phyloP scores from a whole-genome alignment of 2,797 vertebrate genomes.

The Mionectes olivaceus region DNA sequence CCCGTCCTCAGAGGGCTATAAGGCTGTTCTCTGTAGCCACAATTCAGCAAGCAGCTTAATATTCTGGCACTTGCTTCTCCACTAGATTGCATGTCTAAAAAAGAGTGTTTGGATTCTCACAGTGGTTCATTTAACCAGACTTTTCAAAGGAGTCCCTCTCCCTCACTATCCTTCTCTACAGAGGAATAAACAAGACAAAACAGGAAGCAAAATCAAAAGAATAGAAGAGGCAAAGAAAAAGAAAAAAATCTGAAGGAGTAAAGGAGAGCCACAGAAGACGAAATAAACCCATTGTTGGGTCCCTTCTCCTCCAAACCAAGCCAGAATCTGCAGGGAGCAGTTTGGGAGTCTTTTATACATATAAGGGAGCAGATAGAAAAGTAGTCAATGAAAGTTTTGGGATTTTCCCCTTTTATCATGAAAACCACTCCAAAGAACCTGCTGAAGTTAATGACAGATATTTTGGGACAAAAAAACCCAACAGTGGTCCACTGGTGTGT shows the following conservation, averaged over 20 bases:
- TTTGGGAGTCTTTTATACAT: not conserved
- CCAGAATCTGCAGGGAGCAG: not conserved
- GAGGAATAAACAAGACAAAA: constrained; percentile 35
- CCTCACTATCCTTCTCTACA: not conserved
- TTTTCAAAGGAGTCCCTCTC: constrained; percentile 38
- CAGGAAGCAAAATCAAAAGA: constrained; percentile 24
- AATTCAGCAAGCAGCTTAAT: not conserved
- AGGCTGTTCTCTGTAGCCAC: not conserved
- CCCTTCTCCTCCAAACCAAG: not conserved
- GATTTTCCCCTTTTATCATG: not conserved
- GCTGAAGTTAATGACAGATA: not conserved
- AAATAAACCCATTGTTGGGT: not conserved
- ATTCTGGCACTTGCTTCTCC: not conserved
- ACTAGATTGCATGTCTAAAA: not conserved
- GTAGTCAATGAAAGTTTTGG: not conserved
- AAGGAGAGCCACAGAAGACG: not conserved
- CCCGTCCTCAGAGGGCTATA: not conserved
- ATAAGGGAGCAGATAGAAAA: not conserved
- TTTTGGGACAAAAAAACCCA: not conserved
- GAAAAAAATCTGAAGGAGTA: not conserved
- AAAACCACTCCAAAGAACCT: not conserved
- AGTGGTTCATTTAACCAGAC: constrained; percentile 25
- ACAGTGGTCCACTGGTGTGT: not conserved
- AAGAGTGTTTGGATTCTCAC: constrained; percentile 18
- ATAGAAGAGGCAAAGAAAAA: not conserved